Conservation (phyloP, 1,140 invertebrate species). For the Leptonema lineaticorne region DNA sequence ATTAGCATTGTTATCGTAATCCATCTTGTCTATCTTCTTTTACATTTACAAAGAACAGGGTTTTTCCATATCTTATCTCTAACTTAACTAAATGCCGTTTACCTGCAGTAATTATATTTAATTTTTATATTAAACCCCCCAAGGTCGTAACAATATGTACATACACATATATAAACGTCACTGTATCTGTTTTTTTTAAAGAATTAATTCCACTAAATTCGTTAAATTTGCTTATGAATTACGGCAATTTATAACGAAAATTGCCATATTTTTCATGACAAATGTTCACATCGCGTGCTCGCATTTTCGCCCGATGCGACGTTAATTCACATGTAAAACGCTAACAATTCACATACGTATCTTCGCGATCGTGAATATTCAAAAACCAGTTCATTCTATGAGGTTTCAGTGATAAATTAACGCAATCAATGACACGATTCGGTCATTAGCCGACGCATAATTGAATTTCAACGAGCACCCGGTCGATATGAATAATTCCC, state of each 20-base stretch:
- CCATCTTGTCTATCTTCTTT: no score
- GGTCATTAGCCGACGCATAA: not conserved
- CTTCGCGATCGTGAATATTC: not conserved
- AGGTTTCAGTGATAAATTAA: not conserved
- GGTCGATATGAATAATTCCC: no score
- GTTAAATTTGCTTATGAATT: not conserved
- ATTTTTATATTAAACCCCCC: no score
- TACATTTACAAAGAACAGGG: no score
- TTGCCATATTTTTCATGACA: not conserved
- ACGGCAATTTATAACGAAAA: not conserved
- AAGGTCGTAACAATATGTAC: no score
- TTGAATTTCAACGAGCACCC: not conserved
- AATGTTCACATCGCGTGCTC: not conserved
- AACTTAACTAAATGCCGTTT: no score
- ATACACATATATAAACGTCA: no score
- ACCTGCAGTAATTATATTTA: no score
- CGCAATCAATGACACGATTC: slow-evolving; percentile 7
- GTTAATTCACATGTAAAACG: not conserved
- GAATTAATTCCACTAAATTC: no score
- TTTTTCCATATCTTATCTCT: no score
- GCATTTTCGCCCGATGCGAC: not conserved
- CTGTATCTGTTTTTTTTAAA: no score
- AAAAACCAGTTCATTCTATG: slow-evolving; percentile 2
- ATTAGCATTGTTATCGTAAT: no score
- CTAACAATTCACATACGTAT: not conserved